These are phyloP conservation scores for Thaleichthys pacificus DNA, from an alignment of 2,797 vertebrate species.

Conservation along the genomic window DNA sequence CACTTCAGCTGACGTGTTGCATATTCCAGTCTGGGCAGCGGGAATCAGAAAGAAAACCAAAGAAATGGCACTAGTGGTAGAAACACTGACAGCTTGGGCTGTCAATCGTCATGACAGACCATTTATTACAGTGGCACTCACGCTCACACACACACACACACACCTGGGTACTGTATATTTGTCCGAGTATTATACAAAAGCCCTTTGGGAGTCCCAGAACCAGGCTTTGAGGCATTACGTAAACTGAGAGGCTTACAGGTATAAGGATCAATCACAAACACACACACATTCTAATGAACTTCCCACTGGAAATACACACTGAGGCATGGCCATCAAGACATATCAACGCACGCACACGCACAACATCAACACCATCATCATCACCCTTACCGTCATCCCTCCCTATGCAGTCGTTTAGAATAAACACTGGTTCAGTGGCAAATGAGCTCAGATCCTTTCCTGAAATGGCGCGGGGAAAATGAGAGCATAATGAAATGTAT, in stretches of 20 bases:
- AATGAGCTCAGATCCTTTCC: constrained; percentile 64
- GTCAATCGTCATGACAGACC: too few relatives aligned
- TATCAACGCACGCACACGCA: constrained; percentile 15
- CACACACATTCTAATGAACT: too few relatives aligned
- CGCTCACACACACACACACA: too few relatives aligned
- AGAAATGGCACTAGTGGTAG: too few relatives aligned
- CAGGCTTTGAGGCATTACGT: neutral
- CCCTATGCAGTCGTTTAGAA: constrained; percentile 68
- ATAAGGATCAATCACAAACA: too few relatives aligned
- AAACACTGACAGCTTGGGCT: too few relatives aligned
- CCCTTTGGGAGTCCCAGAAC: neutral
- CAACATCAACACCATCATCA: constrained; percentile 57
- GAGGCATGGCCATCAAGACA: too few relatives aligned
- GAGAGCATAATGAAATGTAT: constrained; percentile 74
- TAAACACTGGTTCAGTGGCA: constrained; percentile 66
- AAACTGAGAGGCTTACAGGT: neutral
- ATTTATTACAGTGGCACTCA: too few relatives aligned
- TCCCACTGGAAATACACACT: too few relatives aligned
- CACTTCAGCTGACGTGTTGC: too few relatives aligned
- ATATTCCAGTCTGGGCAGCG: too few relatives aligned
- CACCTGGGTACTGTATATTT: neutral
- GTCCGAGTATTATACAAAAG: neutral
- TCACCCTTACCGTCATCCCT: constrained; percentile 24
- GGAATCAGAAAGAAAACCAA: too few relatives aligned
- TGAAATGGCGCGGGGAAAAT: constrained; percentile 66